Percentiles rank a stretch among this genome's conserved stretches.
These are phyloP conservation scores for Carduelis carduelis DNA, from an alignment of 2,797 vertebrate genomes.

Conservation along the genomic window DNA sequence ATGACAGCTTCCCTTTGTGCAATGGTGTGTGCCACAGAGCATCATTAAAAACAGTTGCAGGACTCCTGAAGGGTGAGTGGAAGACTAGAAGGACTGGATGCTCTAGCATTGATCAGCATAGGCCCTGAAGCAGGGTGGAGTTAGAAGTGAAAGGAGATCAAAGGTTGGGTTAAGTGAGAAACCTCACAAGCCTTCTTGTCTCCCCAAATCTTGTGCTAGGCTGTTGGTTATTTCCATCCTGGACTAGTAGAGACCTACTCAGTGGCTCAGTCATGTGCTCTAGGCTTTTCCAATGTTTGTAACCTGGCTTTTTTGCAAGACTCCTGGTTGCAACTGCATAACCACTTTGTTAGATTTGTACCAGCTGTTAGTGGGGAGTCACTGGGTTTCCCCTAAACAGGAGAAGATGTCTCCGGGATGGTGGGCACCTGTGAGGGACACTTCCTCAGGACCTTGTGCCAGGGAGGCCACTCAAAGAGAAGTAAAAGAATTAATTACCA, in stretches of 20 bases:
- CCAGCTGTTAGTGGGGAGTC: background rate
- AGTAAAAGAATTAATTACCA: background rate
- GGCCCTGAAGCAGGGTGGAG: background rate
- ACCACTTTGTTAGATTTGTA: background rate
- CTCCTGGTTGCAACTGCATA: background rate
- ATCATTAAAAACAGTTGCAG: background rate
- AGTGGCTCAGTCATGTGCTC: background rate
- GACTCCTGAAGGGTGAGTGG: background rate
- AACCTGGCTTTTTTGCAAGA: background rate
- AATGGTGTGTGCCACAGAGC: background rate
- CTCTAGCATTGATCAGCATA: background rate
- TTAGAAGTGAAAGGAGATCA: background rate
- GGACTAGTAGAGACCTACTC: background rate
- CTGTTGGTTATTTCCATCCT: background rate
- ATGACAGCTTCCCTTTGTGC: background rate
- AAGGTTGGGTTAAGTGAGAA: background rate
- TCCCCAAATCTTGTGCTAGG: background rate
- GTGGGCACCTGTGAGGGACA: background rate
- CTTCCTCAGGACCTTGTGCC: background rate
- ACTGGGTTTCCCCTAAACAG: background rate
- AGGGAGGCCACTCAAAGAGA: background rate
- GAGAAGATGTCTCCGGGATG: background rate
- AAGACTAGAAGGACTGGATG: background rate
- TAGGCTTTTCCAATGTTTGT: background rate
- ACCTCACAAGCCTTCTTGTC: background rate